Evolutionary conservation across 2,113 vertebrate genomes (phyloP), one percentile per base, ranked within the genome.

Genomic region (Pimephales promelas): DNA sequence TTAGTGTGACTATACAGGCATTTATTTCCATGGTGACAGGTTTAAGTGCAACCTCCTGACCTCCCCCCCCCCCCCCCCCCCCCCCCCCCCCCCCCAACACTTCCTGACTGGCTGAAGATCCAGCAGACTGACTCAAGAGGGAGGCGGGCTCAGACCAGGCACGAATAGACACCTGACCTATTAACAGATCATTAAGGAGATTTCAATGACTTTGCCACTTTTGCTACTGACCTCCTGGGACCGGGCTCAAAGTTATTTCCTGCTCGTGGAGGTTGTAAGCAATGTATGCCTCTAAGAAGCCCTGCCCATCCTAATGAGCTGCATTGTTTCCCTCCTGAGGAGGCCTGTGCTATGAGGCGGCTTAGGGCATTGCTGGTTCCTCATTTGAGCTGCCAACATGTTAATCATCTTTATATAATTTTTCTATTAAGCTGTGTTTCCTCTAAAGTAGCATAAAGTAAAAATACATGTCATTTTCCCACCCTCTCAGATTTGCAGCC

Each of bases 201-300:
- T 87, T 88, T 90, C 82, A 72, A 83, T 89, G 83, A 89, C 80
- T 86, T 87, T 87, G 82, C 68, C 85, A 89, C 88, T 83, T 90
- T 86, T 85, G 28, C 72, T 47, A 66, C 84, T 86, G 78, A 88
- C 85, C 87, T 89, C 86, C 82, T 87, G 71, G 79, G 86, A 83
- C 59, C 40, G 34, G 47, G 71, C 85, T 57, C 77, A 79, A 85
- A 85, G 81, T 59, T 76, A 74, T 83, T 88, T 89, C 87, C 85
- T 88, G 84, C 82, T 81, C 76, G 82, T 70, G 71, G 70, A 89
- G 82, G 72, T 56, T 81, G 74, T 85, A 76, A 79, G 79, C 83
- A 85, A 89, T 90, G 87, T 88, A 82, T 82, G 22, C 36, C 72
- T 61, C 40, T 52, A 70, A 57, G 59, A 78, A 82, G 26, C 31